These are phyloP conservation scores for Choristoneura fumiferana DNA, from an alignment of 1,140 invertebrate species.

Conservation along the genomic window DNA sequence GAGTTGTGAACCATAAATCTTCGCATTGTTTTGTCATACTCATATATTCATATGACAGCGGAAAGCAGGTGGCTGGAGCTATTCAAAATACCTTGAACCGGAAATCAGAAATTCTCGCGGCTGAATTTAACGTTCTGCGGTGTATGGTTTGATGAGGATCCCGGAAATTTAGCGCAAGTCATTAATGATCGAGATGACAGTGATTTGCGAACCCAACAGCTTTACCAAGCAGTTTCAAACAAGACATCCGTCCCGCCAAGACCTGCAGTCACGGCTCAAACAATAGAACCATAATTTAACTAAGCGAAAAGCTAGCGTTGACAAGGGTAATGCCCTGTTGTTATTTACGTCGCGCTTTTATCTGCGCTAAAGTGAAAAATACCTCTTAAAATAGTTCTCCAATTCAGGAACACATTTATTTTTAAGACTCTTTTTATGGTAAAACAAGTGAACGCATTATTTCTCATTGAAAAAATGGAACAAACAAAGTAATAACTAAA, in stretches of 20 bases:
- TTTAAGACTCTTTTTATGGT: neutral
- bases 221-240: conserved; percentile 20
- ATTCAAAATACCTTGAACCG: conserved; percentile 9
- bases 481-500: too few species aligned
- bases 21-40: conserved; percentile 36
- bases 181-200: conserved; percentile 27
- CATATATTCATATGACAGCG: conserved; percentile 31
- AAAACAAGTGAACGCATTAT: too few species aligned
- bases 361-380: conserved; percentile 25
- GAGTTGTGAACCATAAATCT: conserved; percentile 34
- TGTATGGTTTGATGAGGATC: conserved; percentile 12
- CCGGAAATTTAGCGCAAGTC: conserved; percentile 23
- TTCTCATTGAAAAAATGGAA: too few species aligned
- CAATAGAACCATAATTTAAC: conserved; percentile 42
- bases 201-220: conserved; percentile 26
- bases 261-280: conserved; percentile 28
- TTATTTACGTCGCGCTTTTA: conserved; percentile 35
- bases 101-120: neutral
- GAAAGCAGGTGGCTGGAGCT: conserved; percentile 9
- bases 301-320: conserved; percentile 45
- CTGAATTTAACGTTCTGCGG: neutral
- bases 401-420: neutral
- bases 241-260: conserved; percentile 23
- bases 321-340: conserved; percentile 42
- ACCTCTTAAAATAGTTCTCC: conserved; percentile 14